These are phyloP conservation scores for Chlamydotis undulata DNA, from an alignment of 2,113 vertebrate genomes.

Conservation along the genomic window DNA sequence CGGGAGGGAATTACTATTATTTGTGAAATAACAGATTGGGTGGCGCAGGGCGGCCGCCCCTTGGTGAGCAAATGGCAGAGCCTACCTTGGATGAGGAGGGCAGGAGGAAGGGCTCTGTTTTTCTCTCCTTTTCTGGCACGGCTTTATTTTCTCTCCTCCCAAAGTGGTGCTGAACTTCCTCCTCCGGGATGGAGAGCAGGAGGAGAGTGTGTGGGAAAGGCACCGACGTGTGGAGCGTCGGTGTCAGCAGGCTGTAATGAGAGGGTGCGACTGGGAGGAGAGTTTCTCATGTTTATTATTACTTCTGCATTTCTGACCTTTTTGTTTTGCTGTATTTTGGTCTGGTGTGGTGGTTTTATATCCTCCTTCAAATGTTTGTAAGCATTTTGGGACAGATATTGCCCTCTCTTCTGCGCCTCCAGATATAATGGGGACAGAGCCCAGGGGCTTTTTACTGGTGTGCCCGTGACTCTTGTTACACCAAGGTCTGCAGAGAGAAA, in stretches of 20 bases:
- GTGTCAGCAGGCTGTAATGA: background rate
- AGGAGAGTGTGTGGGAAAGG: slow-evolving; percentile 40
- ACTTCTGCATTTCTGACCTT: slow-evolving; percentile 7
- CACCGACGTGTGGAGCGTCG: background rate
- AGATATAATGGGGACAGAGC: background rate
- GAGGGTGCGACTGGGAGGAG: background rate
- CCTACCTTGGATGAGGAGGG: background rate
- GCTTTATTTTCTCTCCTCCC: background rate
- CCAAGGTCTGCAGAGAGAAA: background rate
- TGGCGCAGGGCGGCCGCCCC: background rate
- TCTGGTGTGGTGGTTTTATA: background rate
- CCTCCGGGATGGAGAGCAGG: background rate
- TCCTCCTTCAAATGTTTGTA: background rate
- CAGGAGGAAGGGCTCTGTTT: background rate
- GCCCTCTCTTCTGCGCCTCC: background rate
- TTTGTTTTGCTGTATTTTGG: background rate
- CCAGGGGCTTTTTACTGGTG: background rate
- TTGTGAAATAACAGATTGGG: background rate
- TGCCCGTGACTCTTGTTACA: background rate
- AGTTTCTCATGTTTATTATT: background rate
- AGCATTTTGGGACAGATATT: background rate
- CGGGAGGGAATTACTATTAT: background rate
- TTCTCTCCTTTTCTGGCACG: background rate
- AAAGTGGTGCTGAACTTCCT: background rate
- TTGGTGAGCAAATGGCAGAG: accelerated